These are phyloP conservation scores for Limanda limanda DNA, from an alignment of 2,113 vertebrate species.

Conservation along the genomic window DNA sequence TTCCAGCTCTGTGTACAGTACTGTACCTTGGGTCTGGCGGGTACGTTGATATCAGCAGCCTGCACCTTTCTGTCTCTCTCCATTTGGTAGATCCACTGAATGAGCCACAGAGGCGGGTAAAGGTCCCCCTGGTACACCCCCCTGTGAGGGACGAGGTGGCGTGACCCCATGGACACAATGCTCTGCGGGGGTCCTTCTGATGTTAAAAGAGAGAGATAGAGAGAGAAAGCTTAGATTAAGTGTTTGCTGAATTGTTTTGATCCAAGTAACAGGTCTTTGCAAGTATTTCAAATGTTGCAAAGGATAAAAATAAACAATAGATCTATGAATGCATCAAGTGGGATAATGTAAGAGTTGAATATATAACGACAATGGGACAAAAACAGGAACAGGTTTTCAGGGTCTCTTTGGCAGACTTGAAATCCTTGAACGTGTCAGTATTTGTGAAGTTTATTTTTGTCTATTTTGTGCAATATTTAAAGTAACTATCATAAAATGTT, in stretches of 20 bases:
- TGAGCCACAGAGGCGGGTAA: slow-evolving; percentile 51
- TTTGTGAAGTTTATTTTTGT: neutral
- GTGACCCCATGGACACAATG: slow-evolving; percentile 68
- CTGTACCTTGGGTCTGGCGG: slow-evolving; percentile 59
- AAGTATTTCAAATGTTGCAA: neutral
- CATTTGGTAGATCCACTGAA: slow-evolving; percentile 66
- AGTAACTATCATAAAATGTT: neutral
- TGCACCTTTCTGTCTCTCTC: slow-evolving; percentile 65
- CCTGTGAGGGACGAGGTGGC: slow-evolving; percentile 48
- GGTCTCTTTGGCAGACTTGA: neutral
- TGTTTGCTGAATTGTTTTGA: slow-evolving; percentile 23
- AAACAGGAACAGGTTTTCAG: neutral
- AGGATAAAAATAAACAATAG: neutral
- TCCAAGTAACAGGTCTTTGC: slow-evolving; percentile 30
- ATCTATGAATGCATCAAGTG: neutral
- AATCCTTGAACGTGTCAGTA: too few relatives aligned
- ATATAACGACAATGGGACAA: neutral
- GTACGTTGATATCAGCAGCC: slow-evolving; percentile 58
- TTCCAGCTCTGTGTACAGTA: slow-evolving; percentile 51
- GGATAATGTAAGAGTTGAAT: neutral
- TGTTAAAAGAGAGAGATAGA: slow-evolving; percentile 1
- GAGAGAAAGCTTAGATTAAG: neutral
- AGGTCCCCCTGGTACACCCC: slow-evolving; percentile 37
- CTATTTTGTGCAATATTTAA: neutral
- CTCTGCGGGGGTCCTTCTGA: slow-evolving; percentile 57